These are phyloP conservation scores for Paradoxurus hermaphroditus DNA, from an alignment of 2,113 vertebrate species.

Conservation along the genomic window DNA sequence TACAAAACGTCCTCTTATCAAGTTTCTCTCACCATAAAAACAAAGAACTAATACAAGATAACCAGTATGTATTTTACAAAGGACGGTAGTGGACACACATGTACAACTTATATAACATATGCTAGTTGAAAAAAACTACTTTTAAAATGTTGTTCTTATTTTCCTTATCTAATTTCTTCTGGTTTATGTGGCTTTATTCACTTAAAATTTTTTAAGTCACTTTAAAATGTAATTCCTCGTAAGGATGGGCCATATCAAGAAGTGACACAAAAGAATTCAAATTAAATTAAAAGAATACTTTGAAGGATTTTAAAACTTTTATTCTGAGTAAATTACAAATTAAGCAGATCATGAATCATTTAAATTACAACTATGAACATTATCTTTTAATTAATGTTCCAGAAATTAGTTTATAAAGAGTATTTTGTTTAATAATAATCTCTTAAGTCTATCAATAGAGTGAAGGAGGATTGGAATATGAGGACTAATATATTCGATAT, in stretches of 20 bases:
- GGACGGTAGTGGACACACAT: background rate
- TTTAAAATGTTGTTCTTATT: background rate
- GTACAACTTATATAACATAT: background rate
- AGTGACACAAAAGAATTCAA: background rate
- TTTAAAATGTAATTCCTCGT: background rate
- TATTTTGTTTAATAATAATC: conserved; percentile 61
- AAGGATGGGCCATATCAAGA: background rate
- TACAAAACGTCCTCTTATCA: background rate
- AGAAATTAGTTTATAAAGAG: conserved; percentile 55
- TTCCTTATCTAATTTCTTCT: background rate
- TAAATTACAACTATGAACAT: conserved; percentile 47
- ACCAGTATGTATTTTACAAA: background rate
- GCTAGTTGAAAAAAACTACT: background rate
- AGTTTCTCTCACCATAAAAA: background rate
- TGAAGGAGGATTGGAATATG: conserved; percentile 4
- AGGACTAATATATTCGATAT: conserved; percentile 41
- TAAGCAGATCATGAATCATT: conserved; percentile 45
- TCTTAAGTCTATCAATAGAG: conserved; percentile 25
- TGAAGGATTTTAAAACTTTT: conserved; percentile 33
- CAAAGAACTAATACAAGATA: background rate
- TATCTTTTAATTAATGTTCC: conserved; percentile 64
- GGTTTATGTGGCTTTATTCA: background rate
- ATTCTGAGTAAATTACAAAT: conserved; percentile 30
- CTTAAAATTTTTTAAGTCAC: background rate
- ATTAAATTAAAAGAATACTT: conserved; percentile 46